A percentile compares a stretch with the other conserved stretches of the same genome.
Conservation (phyloP, 2,888 invertebrate genomes). For the Drosophila acutilabella region DNA sequence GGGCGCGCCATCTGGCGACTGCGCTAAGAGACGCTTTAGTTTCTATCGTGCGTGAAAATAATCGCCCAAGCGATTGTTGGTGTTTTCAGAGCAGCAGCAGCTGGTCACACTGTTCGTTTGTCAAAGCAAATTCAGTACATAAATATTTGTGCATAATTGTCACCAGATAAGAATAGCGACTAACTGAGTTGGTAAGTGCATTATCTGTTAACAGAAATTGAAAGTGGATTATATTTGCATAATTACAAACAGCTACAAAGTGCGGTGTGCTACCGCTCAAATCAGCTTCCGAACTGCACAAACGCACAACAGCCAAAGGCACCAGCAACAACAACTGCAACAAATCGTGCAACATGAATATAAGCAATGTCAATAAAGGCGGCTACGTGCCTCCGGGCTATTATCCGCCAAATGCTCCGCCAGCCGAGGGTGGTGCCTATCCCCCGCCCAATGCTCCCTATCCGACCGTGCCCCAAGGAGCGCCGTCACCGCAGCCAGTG, state of each 20-base stretch:
- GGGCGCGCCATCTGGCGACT: too few species aligned
- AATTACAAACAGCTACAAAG: neutral
- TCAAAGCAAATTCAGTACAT: slow-evolving; percentile 1
- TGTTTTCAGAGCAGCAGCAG: neutral
- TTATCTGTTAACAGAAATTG: neutral
- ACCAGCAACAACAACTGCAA: neutral
- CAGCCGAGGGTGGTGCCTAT: slow-evolving; percentile 57
- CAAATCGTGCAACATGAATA: slow-evolving; percentile 54
- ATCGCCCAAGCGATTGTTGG: too few species aligned
- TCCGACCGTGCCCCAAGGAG: slow-evolving; percentile 13
- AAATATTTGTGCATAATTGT: slow-evolving; percentile 9
- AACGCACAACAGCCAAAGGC: slow-evolving; percentile 21
- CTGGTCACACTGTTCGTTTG: slow-evolving; percentile 7
- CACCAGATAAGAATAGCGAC: neutral
- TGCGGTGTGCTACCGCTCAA: slow-evolving; percentile 6
- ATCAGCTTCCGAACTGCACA: slow-evolving; percentile 24
- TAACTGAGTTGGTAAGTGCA: neutral
- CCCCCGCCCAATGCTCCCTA: slow-evolving; percentile 32
- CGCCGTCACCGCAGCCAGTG: slow-evolving; percentile 51
- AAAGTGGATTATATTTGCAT: neutral
- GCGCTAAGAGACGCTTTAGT: too few species aligned
- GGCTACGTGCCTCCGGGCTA: slow-evolving; percentile 83
- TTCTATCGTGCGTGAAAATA: too few species aligned
- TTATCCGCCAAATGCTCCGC: slow-evolving; percentile 71
- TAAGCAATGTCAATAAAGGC: slow-evolving; percentile 82